Percentiles rank a stretch among this genome's conserved stretches.
Evolutionary conservation across 2,888 invertebrate genomes (phyloP).

Genomic region (Trachelus tabidus): DNA sequence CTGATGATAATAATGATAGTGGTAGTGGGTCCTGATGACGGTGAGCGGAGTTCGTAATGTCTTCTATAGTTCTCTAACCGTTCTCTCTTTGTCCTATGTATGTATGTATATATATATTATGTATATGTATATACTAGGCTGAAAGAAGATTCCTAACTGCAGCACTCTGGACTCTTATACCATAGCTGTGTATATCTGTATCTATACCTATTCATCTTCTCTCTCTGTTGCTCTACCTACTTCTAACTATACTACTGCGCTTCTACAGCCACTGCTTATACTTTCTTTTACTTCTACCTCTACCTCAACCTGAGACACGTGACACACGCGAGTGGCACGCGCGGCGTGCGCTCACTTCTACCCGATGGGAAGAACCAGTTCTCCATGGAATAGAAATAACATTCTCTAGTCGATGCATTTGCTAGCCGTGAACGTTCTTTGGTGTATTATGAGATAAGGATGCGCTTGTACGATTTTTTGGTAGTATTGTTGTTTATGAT

Average conservation of each 20-base stretch:
- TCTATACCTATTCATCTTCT: not conserved
- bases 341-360: slow-evolving; percentile 55
- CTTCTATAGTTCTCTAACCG: not conserved
- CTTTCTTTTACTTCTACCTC: slow-evolving; percentile 1
- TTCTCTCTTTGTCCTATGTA: not conserved
- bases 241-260: not conserved
- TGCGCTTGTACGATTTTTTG: too few species aligned
- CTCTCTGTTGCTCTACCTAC: not conserved
- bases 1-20: not conserved
- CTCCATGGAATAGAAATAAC: slow-evolving; percentile 27
- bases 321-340: slow-evolving; percentile 65
- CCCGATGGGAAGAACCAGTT: slow-evolving; percentile 57
- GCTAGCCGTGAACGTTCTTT: not conserved
- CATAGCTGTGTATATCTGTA: not conserved
- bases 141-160: not conserved
- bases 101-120: not conserved
- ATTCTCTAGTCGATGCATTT: slow-evolving; percentile 7
- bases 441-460: not conserved
- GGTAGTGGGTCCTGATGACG: not conserved
- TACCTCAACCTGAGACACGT: slow-evolving; percentile 32
- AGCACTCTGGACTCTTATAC: not conserved
- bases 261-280: not conserved
- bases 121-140: not conserved
- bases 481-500: not conserved
- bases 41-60: not conserved